Base-by-base conservation (phyloP, 2,888 invertebrate genomes). In the Diploptera punctata region DNA sequence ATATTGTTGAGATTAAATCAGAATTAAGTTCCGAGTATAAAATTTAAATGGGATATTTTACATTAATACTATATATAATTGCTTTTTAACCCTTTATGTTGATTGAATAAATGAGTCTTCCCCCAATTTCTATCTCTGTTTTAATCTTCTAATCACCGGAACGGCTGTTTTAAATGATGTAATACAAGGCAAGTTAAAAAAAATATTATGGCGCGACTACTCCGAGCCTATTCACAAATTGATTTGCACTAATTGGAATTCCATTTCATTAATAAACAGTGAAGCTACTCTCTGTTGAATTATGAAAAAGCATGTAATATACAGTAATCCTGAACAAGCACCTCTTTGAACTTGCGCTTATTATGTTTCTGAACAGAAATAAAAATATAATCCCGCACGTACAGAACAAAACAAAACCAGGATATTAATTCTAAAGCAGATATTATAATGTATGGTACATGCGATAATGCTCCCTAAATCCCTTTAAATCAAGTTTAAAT, bases 211-310 rank as follows among this genome's bases (percentile, higher is more conserved):
- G 26, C 29, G 29, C 57, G n/a, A 29, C n/a, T 29, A 9, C 29
- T 24, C 9, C 47, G n/a, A 65, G 47, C 65, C 65, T 44, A 65
- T 69, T 60, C 31, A 38, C 60, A 44, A 69, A 60, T 61, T 61
- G 60, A 60, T 60, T n/a, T 47, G 38, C 69, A 31, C 69, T 69
- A 61, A 69, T 69, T 69, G 69, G 47, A 54, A 69, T 61, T 69
- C 60, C 61, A 60, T 60, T 69, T 47, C 69, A 69, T 69, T 69
- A 69, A 65, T 47, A 47, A 33, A 26, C 65, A 47, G 47, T 44
- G n/a, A 65, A 65, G 65, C 65, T 65, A 57, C 3, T 52, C 21
- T 52, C 21, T 52, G 19, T 9, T 24, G 52, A 1, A 52, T 52
- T 52, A 24, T 52, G n/a, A 52, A 24, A 52, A 52, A 52, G 21